A percentile compares a stretch with the other conserved stretches of the same genome.
Evolutionary conservation across 1,140 invertebrate genomes (phyloP).

Genomic region (Tribolium madens): DNA sequence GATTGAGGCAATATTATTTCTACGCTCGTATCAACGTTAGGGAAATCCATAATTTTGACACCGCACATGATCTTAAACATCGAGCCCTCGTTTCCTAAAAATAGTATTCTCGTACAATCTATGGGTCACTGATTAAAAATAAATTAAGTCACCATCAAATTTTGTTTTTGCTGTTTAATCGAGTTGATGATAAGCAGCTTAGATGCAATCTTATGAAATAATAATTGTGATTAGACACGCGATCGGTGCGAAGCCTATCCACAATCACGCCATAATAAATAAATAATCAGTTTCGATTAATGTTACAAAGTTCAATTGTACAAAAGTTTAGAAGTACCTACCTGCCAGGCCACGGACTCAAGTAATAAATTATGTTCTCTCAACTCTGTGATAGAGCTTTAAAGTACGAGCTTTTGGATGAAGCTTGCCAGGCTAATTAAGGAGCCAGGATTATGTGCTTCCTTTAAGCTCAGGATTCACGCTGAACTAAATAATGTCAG

Average conservation of each 20-base stretch:
- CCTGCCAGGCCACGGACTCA: conserved; percentile 26
- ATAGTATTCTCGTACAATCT: too few species aligned
- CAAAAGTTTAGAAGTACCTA: conserved; percentile 3
- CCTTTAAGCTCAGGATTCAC: conserved; percentile 43
- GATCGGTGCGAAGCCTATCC: background rate
- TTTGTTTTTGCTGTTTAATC: background rate
- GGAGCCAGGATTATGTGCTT: conserved; percentile 44
- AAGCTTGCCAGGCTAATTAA: conserved; percentile 43
- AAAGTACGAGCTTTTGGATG: conserved; percentile 35
- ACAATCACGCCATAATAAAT: conserved; percentile 23
- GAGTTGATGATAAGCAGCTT: background rate
- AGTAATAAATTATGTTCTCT: conserved; percentile 42
- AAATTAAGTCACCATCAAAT: conserved; percentile 2
- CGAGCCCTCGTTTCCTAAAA: too few species aligned
- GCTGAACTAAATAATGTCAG: conserved; percentile 43
- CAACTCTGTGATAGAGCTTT: conserved; percentile 41
- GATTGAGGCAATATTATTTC: background rate
- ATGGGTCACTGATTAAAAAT: background rate
- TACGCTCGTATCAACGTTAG: background rate
- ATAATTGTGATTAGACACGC: conserved; percentile 24
- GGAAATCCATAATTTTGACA: background rate
- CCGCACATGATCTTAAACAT: too few species aligned
- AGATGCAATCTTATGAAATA: conserved; percentile 7
- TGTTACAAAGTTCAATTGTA: conserved; percentile 21
- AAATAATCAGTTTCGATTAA: conserved; percentile 14